These are phyloP conservation scores for Phortica variegata DNA, from an alignment of 1,140 invertebrate species.

Conservation along the genomic window DNA sequence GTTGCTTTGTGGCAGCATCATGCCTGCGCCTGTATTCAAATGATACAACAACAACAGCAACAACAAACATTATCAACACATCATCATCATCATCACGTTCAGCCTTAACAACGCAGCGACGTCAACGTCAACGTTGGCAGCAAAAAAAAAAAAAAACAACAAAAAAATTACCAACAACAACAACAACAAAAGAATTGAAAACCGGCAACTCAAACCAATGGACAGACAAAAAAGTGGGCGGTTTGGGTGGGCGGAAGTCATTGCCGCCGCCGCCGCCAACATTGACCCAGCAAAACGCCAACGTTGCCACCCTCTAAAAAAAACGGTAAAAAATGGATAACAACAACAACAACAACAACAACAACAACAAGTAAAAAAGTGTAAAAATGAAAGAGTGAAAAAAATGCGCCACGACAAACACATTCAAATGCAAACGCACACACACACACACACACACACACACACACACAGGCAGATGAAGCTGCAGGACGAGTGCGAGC, in stretches of 20 bases:
- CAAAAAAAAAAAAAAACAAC: constrained; percentile 20
- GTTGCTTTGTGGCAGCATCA: too few species aligned
- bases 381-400: constrained; percentile 34
- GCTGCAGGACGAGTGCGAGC: constrained; percentile 13
- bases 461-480: constrained; percentile 16
- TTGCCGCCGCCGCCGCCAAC: constrained; percentile 26
- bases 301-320: constrained; percentile 30
- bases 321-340: background rate
- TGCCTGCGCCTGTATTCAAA: too few species aligned
- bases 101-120: constrained; percentile 39
- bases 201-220: background rate
- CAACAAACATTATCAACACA: background rate
- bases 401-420: constrained; percentile 31
- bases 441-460: constrained; percentile 9
- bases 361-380: constrained; percentile 39
- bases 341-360: constrained; percentile 45
- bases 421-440: constrained; percentile 16
- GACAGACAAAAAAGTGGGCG: background rate
- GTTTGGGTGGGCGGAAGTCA: too few species aligned
- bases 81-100: constrained; percentile 11
- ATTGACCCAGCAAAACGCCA: constrained; percentile 37
- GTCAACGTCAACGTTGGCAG: background rate
- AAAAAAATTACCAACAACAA: constrained; percentile 13
- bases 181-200: background rate
- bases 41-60: constrained; percentile 27